Percentiles rank a stretch among this genome's conserved stretches.
phyloP scores from a whole-genome alignment of 2,113 vertebrate species.

The human region DNA sequence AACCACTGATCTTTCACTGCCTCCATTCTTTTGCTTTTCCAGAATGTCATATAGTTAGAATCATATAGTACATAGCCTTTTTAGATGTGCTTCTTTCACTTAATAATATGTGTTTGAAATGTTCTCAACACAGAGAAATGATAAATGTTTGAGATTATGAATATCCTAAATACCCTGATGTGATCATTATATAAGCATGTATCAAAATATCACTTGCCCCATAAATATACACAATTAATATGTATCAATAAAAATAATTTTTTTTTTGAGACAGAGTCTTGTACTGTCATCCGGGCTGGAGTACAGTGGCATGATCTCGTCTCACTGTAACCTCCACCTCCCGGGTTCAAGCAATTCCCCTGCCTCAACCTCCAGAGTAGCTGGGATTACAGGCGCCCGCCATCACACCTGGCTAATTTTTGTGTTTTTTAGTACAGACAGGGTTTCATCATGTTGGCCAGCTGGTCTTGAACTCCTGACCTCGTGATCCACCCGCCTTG shows the following conservation, averaged over 20 bases:
- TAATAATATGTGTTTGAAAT: not conserved
- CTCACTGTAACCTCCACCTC: no score
- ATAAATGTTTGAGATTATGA: not conserved
- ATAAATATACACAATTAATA: not conserved
- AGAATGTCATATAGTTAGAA: not conserved
- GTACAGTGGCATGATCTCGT: accelerated
- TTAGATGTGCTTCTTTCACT: not conserved
- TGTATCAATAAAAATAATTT: not conserved
- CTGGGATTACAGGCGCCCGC: no score
- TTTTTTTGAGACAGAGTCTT: no score
- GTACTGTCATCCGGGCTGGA: no score
- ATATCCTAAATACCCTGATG: not conserved
- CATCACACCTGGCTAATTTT: no score
- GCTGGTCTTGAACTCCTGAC: no score
- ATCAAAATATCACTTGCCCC: not conserved
- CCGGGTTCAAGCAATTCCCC: no score
- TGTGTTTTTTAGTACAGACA: no score
- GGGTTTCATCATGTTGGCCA: no score
- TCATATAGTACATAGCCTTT: not conserved
- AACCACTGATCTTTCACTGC: not conserved
- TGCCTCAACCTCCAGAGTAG: no score
- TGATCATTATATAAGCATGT: not conserved
- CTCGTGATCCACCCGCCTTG: no score
- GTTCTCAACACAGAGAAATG: not conserved
- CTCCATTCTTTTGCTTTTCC: not conserved